Evolutionary conservation across 2,113 vertebrate species (phyloP).

Genomic region (Pyxicephalus adspersus): DNA sequence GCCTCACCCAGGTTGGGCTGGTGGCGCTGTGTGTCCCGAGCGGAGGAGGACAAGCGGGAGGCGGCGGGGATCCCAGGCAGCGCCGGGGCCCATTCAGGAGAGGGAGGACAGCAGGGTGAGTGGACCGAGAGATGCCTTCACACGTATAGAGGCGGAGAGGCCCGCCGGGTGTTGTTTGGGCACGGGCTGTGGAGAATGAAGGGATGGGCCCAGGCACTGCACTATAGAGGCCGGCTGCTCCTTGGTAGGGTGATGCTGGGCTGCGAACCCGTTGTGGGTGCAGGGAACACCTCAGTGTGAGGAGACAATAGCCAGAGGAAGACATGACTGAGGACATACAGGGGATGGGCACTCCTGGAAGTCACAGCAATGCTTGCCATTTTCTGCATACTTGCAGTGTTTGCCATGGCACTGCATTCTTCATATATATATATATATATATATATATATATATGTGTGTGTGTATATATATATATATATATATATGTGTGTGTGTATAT

Average conservation of each 20-base stretch:
- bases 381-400: constrained; percentile 33
- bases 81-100: constrained; percentile 58
- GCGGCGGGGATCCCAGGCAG: constrained; percentile 60
- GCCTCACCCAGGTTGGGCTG: constrained; percentile 70
- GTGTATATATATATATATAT: no score
- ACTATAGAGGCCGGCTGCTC: constrained; percentile 8
- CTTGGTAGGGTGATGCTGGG: constrained; percentile 39
- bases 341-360: constrained; percentile 22
- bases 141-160: not conserved
- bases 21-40: constrained; percentile 59
- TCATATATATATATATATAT: no score
- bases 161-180: not conserved
- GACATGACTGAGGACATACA: constrained; percentile 53
- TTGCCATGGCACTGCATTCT: constrained; percentile 24
- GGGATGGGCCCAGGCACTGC: constrained; percentile 21
- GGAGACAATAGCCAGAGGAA: constrained; percentile 12
- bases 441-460: not conserved
- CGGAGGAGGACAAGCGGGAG: constrained; percentile 55
- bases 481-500: not conserved
- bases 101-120: constrained; percentile 56
- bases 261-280: constrained; percentile 32
- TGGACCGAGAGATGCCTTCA: not conserved
- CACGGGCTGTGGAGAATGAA: not conserved
- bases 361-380: not conserved
- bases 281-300: not conserved